These are phyloP conservation scores for Microtus ochrogaster DNA, from an alignment of 2,113 vertebrate genomes.

Conservation along the genomic window DNA sequence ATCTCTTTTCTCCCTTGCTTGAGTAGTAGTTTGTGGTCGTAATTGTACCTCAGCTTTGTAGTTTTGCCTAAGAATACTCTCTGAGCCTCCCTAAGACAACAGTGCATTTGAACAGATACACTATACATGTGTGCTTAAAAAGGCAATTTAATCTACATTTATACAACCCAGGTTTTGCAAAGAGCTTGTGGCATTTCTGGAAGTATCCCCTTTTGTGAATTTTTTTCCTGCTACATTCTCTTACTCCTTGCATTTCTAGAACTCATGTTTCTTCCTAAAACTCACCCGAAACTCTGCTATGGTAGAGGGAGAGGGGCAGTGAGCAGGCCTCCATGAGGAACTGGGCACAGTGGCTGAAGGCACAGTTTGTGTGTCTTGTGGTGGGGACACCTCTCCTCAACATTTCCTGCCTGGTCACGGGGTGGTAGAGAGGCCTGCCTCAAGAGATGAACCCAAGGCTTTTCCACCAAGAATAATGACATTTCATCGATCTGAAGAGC, in stretches of 20 bases:
- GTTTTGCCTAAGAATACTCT: neutral
- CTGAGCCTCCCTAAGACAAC: neutral
- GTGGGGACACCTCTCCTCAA: neutral
- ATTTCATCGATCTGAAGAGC: neutral
- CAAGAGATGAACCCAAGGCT: neutral
- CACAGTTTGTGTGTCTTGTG: fast-evolving
- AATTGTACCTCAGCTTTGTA: neutral
- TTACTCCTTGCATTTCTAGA: neutral
- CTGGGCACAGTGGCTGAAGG: fast-evolving
- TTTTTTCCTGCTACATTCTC: neutral
- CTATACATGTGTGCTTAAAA: neutral
- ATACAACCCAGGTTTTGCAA: neutral
- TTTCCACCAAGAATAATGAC: neutral
- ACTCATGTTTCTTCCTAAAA: neutral
- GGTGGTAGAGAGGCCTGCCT: neutral
- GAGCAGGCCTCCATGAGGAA: neutral
- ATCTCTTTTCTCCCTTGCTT: neutral
- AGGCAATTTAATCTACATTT: slow-evolving; percentile 36
- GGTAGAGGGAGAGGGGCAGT: neutral
- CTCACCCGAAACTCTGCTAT: neutral
- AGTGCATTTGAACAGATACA: neutral
- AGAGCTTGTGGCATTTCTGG: neutral
- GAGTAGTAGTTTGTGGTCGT: slow-evolving; percentile 15
- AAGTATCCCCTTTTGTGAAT: slow-evolving; percentile 31
- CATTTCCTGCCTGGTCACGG: neutral